Conservation (phyloP, 64 coral and sea anemone species). For the Hydrozoanthus tunicans region DNA sequence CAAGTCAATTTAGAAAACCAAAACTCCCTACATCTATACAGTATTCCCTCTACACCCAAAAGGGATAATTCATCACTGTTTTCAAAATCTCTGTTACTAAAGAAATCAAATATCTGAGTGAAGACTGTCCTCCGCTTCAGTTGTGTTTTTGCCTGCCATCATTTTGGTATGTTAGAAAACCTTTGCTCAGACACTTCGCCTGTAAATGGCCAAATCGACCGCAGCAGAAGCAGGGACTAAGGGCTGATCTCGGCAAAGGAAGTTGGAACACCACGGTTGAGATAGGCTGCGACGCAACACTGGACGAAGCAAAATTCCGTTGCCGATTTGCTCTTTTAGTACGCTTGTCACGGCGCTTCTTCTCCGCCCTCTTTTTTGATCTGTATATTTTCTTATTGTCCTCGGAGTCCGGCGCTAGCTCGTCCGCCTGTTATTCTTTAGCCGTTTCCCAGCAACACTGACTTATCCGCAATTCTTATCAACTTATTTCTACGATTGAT, state of each 20-base stretch:
- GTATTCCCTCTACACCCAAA: neutral
- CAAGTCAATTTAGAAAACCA: constrained; percentile 1
- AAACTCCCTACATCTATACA: constrained; percentile 5
- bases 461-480: constrained; percentile 47
- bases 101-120: neutral
- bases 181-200: constrained; percentile 9
- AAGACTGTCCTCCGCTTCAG: neutral
- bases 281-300: neutral
- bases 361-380: constrained; percentile 38
- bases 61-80: neutral
- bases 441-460: constrained; percentile 57
- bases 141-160: neutral
- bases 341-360: constrained; percentile 33
- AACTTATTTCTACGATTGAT: constrained; percentile 48
- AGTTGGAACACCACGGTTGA: neutral
- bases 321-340: neutral
- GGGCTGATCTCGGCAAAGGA: neutral
- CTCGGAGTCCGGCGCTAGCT: constrained; percentile 45
- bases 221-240: neutral
- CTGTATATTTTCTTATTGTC: constrained; percentile 50
- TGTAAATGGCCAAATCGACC: neutral
- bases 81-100: constrained; percentile 13
- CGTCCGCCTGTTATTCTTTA: constrained; percentile 58
- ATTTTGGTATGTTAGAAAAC: neutral
- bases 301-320: neutral